Conservation (phyloP, 2,113 vertebrate species). For the pig (Sus scrofa) region DNA sequence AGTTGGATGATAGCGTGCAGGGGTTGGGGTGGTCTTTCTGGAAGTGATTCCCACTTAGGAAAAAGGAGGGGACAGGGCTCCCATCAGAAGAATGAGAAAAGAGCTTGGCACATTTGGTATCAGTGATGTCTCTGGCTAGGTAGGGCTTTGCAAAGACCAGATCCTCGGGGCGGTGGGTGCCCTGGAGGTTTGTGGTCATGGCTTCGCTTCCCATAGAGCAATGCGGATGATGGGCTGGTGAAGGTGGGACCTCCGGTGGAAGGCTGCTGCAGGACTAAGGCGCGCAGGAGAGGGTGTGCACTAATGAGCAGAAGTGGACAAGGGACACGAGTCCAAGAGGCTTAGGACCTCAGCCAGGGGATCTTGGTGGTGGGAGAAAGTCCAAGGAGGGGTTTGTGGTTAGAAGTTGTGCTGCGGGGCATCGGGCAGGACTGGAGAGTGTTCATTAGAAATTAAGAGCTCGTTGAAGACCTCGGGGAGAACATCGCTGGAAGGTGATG, state of each 20-base stretch:
- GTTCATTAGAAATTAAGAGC: not conserved
- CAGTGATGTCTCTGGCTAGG: not conserved
- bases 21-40: not conserved
- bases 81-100: not conserved
- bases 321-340: not conserved
- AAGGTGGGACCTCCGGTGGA: not conserved
- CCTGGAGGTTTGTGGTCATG: not conserved
- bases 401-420: not conserved
- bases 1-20: no score
- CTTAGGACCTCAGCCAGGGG: not conserved
- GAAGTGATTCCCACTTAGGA: not conserved
- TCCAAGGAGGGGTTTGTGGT: accelerated
- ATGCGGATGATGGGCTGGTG: not conserved
- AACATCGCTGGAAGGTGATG: not conserved
- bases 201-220: not conserved
- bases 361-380: not conserved
- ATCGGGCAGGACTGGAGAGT: not conserved
- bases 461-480: not conserved
- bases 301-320: not conserved
- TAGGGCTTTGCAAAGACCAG: not conserved
- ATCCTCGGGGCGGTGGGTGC: not conserved
- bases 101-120: not conserved
- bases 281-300: not conserved
- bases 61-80: not conserved
- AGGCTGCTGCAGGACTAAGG: not conserved